Conservation (phyloP, 1,140 invertebrate species). For the Drosophila lacertosa region DNA sequence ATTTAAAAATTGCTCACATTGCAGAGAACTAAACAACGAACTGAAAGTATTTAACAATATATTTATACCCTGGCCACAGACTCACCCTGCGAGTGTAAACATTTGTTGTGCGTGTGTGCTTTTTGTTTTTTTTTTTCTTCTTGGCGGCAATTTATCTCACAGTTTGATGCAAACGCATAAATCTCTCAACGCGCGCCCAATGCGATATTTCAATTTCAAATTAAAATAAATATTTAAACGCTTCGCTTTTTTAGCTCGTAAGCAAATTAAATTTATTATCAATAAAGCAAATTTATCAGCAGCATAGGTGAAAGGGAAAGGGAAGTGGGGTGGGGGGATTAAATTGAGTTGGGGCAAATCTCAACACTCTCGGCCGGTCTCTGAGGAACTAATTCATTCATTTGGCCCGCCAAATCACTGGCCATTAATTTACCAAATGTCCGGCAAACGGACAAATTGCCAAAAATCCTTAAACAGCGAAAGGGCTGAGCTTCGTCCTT, state of each 20-base stretch:
- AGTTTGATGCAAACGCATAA: conserved; percentile 83
- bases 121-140: conserved; percentile 48
- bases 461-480: conserved; percentile 22
- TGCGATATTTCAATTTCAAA: conserved; percentile 76
- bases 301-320: neutral
- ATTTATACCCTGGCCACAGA: conserved; percentile 36
- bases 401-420: conserved; percentile 67
- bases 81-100: conserved; percentile 49
- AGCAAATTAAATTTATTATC: conserved; percentile 66
- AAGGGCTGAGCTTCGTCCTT: conserved; percentile 20
- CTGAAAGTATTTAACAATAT: conserved; percentile 50
- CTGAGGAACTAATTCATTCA: conserved; percentile 79
- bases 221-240: conserved; percentile 83
- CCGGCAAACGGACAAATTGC: conserved; percentile 47
- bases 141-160: conserved; percentile 80
- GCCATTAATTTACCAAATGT: conserved; percentile 73
- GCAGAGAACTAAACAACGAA: conserved; percentile 12
- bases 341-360: conserved; percentile 18
- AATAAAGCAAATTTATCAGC: conserved; percentile 49
- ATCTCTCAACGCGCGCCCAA: conserved; percentile 69
- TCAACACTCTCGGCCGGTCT: conserved; percentile 43
- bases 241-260: conserved; percentile 33
- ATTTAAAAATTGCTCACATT: conserved; percentile 27
- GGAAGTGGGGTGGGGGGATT: neutral
- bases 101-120: conserved; percentile 46